phyloP scores from a whole-genome alignment of 2,113 vertebrate genomes.

The Thryonomys swinderianus region DNA sequence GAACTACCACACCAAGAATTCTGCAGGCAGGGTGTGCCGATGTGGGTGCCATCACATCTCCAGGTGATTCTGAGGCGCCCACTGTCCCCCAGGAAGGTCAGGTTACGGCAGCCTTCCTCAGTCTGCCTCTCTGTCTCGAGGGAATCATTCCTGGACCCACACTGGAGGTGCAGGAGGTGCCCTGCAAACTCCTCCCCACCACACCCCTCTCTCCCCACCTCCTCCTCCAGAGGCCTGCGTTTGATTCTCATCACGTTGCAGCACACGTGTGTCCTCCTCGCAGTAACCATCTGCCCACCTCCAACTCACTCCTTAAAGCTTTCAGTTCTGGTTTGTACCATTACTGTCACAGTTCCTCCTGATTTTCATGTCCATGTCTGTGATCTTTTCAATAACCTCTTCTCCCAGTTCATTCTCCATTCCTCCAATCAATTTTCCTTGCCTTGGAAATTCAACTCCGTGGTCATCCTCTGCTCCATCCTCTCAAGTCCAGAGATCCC shows the following conservation, averaged over 20 bases:
- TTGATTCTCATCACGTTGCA: neutral
- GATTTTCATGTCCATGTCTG: neutral
- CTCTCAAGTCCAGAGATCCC: neutral
- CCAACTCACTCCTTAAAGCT: neutral
- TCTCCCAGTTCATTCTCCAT: neutral
- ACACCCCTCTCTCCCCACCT: neutral
- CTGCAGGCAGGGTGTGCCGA: neutral
- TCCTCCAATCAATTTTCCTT: neutral
- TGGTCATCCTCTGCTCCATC: neutral
- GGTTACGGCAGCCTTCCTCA: neutral
- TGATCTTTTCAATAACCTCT: neutral
- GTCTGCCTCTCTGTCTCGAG: neutral
- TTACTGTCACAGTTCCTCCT: neutral
- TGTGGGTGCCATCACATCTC: neutral
- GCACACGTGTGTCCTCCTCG: neutral
- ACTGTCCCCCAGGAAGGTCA: neutral
- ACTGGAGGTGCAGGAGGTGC: neutral
- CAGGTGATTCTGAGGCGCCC: neutral
- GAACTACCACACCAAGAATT: neutral
- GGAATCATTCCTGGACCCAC: neutral
- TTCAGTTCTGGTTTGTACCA: neutral
- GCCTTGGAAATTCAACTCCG: neutral
- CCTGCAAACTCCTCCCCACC: neutral
- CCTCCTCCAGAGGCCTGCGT: neutral
- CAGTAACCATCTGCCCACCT: neutral